These are phyloP conservation scores for Zonitis immaculata DNA, from an alignment of 2,888 invertebrate species.

Conservation along the genomic window DNA sequence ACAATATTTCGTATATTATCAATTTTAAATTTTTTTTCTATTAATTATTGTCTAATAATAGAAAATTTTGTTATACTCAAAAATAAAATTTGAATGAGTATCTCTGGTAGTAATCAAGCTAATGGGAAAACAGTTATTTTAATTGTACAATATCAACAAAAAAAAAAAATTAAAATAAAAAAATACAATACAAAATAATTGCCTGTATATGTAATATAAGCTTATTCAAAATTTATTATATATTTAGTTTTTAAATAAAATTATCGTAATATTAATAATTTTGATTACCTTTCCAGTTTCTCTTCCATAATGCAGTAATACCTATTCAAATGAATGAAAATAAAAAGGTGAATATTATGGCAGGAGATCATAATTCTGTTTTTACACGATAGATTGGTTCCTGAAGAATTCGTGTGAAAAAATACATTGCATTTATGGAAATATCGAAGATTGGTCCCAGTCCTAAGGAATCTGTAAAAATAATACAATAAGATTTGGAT, in stretches of 20 bases:
- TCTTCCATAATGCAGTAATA: too few relatives aligned
- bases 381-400: too few relatives aligned
- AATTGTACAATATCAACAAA: constrained; percentile 24
- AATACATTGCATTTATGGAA: too few relatives aligned
- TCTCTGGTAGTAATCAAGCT: constrained; percentile 6
- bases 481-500: too few relatives aligned
- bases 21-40: neutral
- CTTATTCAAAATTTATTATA: constrained; percentile 39
- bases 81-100: neutral
- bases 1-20: neutral
- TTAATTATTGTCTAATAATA: constrained; percentile 6
- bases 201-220: constrained; percentile 37
- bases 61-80: constrained; percentile 6
- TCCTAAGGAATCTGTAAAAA: too few relatives aligned
- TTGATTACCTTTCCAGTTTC: neutral
- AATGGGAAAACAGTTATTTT: constrained; percentile 22
- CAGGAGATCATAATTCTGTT: too few relatives aligned
- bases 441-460: too few relatives aligned
- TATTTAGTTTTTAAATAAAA: constrained; percentile 40
- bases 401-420: too few relatives aligned
- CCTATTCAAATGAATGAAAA: too few relatives aligned
- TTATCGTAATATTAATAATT: constrained; percentile 25
- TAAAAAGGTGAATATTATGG: too few relatives aligned
- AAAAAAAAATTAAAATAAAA: constrained; percentile 3
- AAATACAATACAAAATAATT: too few relatives aligned